A percentile compares a stretch with the other conserved stretches of the same genome.
These are phyloP conservation scores for Carassius carassius DNA, from an alignment of 2,113 vertebrate species.

Conservation along the genomic window DNA sequence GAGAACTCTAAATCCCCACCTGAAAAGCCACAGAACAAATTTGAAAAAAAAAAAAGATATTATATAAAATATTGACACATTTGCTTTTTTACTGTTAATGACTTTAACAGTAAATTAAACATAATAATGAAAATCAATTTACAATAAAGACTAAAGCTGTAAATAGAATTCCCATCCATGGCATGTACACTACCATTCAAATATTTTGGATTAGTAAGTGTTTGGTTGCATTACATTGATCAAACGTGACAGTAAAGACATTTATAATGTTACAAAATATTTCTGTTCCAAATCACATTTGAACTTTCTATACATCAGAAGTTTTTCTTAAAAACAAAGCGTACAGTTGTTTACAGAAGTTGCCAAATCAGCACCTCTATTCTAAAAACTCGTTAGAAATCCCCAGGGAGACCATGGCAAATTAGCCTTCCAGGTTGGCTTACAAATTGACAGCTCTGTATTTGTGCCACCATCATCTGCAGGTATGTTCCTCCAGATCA, in stretches of 20 bases:
- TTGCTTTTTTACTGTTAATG: background rate
- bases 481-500: conserved; percentile 98
- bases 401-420: background rate
- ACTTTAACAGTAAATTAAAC: background rate
- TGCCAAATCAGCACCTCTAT: background rate
- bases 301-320: too few relatives aligned
- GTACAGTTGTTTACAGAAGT: too few relatives aligned
- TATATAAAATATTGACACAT: background rate
- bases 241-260: too few relatives aligned
- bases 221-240: too few relatives aligned
- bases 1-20: background rate
- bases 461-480: background rate
- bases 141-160: background rate
- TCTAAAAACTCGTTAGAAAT: background rate
- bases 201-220: too few relatives aligned
- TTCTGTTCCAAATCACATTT: too few relatives aligned
- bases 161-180: background rate
- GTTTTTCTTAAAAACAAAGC: too few relatives aligned
- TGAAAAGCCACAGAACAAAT: background rate
- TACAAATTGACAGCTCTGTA: background rate
- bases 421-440: background rate
- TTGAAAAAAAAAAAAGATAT: background rate
- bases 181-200: background rate
- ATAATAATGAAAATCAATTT: too few relatives aligned
- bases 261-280: too few relatives aligned